Base-by-base conservation (phyloP, 2,113 vertebrate species). In the Serilophus lunatus region DNA sequence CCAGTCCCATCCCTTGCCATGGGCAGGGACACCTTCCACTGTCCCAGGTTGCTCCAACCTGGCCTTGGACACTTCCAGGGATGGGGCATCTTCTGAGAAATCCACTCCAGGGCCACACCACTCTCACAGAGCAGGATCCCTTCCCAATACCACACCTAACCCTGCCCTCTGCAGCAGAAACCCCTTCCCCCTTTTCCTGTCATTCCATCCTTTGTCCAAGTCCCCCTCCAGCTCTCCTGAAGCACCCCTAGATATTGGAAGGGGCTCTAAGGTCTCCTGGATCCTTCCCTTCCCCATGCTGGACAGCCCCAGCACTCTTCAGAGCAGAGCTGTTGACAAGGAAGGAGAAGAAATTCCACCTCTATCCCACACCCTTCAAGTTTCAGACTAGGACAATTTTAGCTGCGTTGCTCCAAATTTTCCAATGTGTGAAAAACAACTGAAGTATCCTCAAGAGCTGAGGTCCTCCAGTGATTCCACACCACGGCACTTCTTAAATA, bases 371-470 rank as follows among this genome's bases (percentile, higher is more conserved):
- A 12, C 47, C 51, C 76, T 49, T 51, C 59, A 0, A 25, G 45
- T 82, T 91, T 91, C 82, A 85, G 53, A 86, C 45, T 54, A 80
- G 82, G 71, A 80, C 79, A 89, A 86, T 70, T 90, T 90, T 85
- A 95, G 75, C 81, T 68, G 36, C 45, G 33, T 60, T 61, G 38
- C 5, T n/a, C 68, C 88, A 85, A 90, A 86, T 83, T 72, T 95
- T 92, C 54, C 35, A 33, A 77, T 72, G 42, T 24, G 79, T 86
- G 85, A 93, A 95, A 93, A 94, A 90, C 90, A 92, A 86, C 80
- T 88, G 16, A 82, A 94, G 79, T 51, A 28, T 90, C 68, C 92
- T 68, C 57, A 90, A 88, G 60, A 90, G 82, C 68, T 53, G 83
- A 93, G 92, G 82, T 81, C 68, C 5, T 42, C 69, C 81, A 77